A percentile compares a stretch with the other conserved stretches of the same genome.
These are phyloP conservation scores for Coremacera marginata DNA, from an alignment of 2,888 invertebrate genomes.

Conservation along the genomic window DNA sequence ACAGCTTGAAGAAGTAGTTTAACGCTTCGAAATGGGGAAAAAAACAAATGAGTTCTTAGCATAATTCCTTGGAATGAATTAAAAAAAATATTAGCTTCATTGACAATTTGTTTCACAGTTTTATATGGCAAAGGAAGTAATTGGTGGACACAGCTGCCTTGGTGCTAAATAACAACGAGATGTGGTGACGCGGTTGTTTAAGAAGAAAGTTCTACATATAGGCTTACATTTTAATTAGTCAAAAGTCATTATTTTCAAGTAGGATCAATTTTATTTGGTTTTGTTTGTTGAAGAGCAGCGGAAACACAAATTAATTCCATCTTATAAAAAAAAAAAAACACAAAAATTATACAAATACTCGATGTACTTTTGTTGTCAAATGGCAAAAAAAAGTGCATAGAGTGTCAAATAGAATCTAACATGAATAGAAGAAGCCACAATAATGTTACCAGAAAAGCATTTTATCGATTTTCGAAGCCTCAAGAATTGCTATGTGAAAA, in stretches of 20 bases:
- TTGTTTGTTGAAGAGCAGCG: background rate
- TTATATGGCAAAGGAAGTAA: background rate
- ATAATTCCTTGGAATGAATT: constrained; percentile 31
- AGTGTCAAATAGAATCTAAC: constrained; percentile 13
- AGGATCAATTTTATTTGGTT: background rate
- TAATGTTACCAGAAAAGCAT: constrained; percentile 66
- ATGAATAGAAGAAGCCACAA: constrained; percentile 57
- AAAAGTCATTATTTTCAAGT: constrained; percentile 10
- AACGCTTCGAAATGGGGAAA: background rate
- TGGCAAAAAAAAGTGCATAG: background rate
- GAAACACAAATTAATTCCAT: constrained; percentile 1
- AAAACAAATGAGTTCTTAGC: background rate
- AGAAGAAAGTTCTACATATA: background rate
- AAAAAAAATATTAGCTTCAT: background rate
- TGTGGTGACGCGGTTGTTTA: background rate
- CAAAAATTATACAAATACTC: background rate
- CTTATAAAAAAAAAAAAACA: background rate
- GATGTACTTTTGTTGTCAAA: background rate
- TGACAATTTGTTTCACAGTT: background rate
- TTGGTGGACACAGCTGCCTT: background rate
- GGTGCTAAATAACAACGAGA: background rate
- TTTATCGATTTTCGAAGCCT: constrained; percentile 67
- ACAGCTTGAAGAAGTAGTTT: constrained; percentile 3
- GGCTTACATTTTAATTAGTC: constrained; percentile 30
- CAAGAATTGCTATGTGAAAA: constrained; percentile 53